Percentiles rank a stretch among this genome's conserved stretches.
These are phyloP conservation scores for Sanderia malayensis DNA, from an alignment of 30 jellyfish, hydroid and myxozoan genomes.

Conservation along the genomic window DNA sequence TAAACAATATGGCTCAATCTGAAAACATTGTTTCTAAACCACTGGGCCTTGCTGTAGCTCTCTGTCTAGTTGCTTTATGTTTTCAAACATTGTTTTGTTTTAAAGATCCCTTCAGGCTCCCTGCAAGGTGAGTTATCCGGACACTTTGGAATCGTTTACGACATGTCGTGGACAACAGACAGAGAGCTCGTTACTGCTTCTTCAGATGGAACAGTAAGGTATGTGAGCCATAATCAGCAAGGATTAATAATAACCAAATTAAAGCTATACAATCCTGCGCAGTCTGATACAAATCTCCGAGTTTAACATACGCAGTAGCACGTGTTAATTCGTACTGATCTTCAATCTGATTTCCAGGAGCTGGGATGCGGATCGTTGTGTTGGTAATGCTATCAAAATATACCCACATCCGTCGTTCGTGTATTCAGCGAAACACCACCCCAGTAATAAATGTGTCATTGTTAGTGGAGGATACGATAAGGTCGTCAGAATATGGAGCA, in stretches of 20 bases:
- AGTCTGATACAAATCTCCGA: too few species aligned
- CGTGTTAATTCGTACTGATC: too few species aligned
- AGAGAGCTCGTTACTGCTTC: slow-evolving; percentile 91
- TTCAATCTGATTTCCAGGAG: not conserved
- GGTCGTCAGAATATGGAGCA: slow-evolving; percentile 79
- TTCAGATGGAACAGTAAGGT: slow-evolving; percentile 97
- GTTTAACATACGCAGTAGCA: too few species aligned
- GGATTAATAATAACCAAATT: too few species aligned
- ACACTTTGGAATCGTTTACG: slow-evolving; percentile 90
- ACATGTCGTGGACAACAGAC: slow-evolving; percentile 85
- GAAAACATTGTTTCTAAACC: too few species aligned
- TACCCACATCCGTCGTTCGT: slow-evolving; percentile 90
- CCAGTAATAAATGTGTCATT: slow-evolving; percentile 31
- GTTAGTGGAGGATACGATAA: slow-evolving; percentile 85
- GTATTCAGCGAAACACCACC: slow-evolving; percentile 76
- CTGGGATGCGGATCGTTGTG: slow-evolving; percentile 76
- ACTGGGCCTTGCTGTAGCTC: too few species aligned
- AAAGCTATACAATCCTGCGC: too few species aligned
- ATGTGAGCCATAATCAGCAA: too few species aligned
- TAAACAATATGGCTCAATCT: too few species aligned
- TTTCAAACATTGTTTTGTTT: too few species aligned
- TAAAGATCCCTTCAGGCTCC: slow-evolving; percentile 85
- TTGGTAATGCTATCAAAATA: slow-evolving; percentile 56
- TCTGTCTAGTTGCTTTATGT: too few species aligned
- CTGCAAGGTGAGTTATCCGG: slow-evolving; percentile 70